A percentile compares a stretch with the other conserved stretches of the same genome.
These are phyloP conservation scores for Leucophora obtusa DNA, from an alignment of 2,888 invertebrate species.

Conservation along the genomic window DNA sequence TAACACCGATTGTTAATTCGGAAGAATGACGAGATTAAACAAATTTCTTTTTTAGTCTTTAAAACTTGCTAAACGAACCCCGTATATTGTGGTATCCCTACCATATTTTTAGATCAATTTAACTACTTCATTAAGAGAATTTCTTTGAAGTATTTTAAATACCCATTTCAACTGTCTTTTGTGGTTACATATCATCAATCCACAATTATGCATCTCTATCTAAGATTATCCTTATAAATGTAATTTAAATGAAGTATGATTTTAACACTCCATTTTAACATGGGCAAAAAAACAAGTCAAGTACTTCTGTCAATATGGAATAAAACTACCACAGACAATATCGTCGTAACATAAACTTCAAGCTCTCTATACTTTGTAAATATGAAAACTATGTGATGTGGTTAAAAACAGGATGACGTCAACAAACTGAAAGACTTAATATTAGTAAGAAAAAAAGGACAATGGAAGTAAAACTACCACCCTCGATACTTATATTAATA, in stretches of 20 bases:
- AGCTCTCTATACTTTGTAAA: background rate
- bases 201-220: background rate
- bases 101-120: too few species aligned
- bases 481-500: background rate
- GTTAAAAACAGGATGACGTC: slow-evolving; percentile 40
- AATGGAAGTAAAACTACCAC: background rate
- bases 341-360: background rate
- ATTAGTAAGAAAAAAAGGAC: background rate
- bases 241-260: slow-evolving; percentile 19
- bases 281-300: background rate
- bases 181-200: background rate
- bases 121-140: too few species aligned
- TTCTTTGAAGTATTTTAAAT: too few species aligned
- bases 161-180: background rate
- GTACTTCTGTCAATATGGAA: background rate
- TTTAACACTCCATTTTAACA: slow-evolving; percentile 27
- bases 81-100: too few species aligned
- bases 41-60: too few species aligned
- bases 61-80: too few species aligned
- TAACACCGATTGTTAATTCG: too few species aligned
- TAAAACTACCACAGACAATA: slow-evolving; percentile 6
- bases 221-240: slow-evolving; percentile 12
- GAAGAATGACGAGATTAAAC: too few species aligned
- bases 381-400: background rate
- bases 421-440: slow-evolving; percentile 23